phyloP scores from a whole-genome alignment of 2,113 vertebrate genomes.

The Xenotilapia longispinis region DNA sequence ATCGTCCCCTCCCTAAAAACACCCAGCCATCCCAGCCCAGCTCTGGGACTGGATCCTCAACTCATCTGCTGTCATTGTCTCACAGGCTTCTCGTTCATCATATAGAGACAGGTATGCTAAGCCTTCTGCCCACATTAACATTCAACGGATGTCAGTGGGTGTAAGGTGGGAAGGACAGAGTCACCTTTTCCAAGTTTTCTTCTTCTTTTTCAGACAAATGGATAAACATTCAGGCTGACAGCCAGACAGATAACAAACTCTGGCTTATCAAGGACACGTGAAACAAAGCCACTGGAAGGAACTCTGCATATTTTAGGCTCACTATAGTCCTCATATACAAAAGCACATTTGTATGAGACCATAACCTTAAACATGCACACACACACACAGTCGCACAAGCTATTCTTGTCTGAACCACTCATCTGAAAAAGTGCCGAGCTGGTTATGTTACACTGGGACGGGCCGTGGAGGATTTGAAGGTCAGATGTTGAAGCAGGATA shows the following conservation, averaged over 20 bases:
- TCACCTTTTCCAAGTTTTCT: constrained; percentile 43
- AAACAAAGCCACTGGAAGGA: constrained; percentile 7
- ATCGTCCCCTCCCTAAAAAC: constrained; percentile 46
- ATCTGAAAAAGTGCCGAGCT: constrained; percentile 35
- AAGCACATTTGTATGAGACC: background rate
- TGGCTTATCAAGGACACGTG: background rate
- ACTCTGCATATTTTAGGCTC: background rate
- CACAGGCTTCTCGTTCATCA: background rate
- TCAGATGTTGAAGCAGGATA: constrained; percentile 23
- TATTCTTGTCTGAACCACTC: constrained; percentile 50
- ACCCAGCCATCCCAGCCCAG: background rate
- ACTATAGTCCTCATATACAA: background rate
- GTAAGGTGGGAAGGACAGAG: constrained; percentile 21
- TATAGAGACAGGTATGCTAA: constrained; percentile 21
- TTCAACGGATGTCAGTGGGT: background rate
- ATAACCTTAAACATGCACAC: background rate
- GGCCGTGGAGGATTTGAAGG: constrained; percentile 17
- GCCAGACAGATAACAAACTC: background rate
- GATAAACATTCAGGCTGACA: background rate
- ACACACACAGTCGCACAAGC: background rate
- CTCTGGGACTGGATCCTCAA: constrained; percentile 6
- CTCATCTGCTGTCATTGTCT: constrained; percentile 7
- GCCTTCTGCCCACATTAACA: constrained; percentile 13
- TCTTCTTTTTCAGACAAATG: background rate
- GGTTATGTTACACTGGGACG: constrained; percentile 39